A percentile compares a stretch with the other conserved stretches of the same genome.
Conservation (phyloP, 2,888 invertebrate species). For the Dasypolia templi region DNA sequence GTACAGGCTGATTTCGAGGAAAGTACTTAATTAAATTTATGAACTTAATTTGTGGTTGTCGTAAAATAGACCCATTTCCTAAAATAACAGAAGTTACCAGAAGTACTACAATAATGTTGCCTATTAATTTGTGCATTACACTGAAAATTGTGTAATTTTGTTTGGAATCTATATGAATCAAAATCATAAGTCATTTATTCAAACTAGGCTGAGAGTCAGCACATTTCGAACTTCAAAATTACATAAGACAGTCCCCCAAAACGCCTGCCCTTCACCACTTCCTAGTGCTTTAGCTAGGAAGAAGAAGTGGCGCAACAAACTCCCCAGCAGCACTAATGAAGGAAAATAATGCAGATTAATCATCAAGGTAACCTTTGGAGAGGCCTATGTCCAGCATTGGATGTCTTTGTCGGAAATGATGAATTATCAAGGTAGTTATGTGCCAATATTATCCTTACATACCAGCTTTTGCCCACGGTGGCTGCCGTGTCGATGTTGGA, state of each 20-base stretch:
- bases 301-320: too few relatives aligned
- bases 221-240: too few relatives aligned
- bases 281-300: too few relatives aligned
- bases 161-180: not conserved
- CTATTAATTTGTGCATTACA: conserved; percentile 2
- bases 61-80: conserved; percentile 19
- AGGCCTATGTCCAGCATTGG: not conserved
- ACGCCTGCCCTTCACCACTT: too few relatives aligned
- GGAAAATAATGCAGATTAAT: conserved; percentile 14
- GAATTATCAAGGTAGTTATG: not conserved
- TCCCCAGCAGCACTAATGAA: too few relatives aligned
- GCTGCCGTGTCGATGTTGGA: too few relatives aligned
- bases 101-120: conserved; percentile 10
- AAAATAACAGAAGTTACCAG: conserved; percentile 3
- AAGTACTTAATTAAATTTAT: conserved; percentile 16
- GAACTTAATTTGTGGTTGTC: conserved; percentile 20
- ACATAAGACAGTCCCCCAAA: too few relatives aligned
- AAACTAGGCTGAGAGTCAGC: too few relatives aligned
- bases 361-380: not conserved
- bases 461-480: too few relatives aligned
- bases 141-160: not conserved
- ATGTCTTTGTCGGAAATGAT: not conserved
- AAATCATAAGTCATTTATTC: too few relatives aligned
- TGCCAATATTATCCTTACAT: not conserved
- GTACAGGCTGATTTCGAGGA: conserved; percentile 6